A percentile compares a stretch with the other conserved stretches of the same genome.
phyloP scores from a whole-genome alignment of 1,140 invertebrate genomes.

The Formica exsecta region DNA sequence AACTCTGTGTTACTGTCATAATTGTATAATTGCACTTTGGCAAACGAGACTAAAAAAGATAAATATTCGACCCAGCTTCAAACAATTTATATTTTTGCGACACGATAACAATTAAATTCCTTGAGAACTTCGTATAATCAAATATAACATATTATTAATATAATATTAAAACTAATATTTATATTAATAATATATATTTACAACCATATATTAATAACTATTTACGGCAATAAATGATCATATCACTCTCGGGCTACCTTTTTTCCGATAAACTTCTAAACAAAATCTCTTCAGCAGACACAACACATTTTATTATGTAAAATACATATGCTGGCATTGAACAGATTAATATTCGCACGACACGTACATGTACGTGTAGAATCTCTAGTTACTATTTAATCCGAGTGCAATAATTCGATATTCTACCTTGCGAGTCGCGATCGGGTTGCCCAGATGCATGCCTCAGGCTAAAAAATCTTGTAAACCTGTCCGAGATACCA shows the following conservation, averaged over 20 bases:
- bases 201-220: background rate
- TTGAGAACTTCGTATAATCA: background rate
- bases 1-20: conserved; percentile 33
- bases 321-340: background rate
- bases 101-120: background rate
- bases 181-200: background rate
- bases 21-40: conserved; percentile 1
- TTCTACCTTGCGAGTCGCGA: conserved; percentile 62
- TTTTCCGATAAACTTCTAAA: background rate
- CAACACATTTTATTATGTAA: background rate
- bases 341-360: background rate
- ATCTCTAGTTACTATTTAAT: conserved; percentile 67
- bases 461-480: conserved; percentile 45
- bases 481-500: conserved; percentile 54
- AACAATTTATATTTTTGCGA: background rate
- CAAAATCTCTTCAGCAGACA: background rate
- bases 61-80: background rate
- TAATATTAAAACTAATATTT: background rate
- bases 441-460: conserved; percentile 62
- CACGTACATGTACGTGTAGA: background rate
- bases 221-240: background rate
- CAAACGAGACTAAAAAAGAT: background rate
- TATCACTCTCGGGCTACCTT: background rate
- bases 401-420: conserved; percentile 68
- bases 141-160: conserved; percentile 2